Evolutionary conservation across 2,113 vertebrate genomes (phyloP).

Genomic region (Scatophagus argus): DNA sequence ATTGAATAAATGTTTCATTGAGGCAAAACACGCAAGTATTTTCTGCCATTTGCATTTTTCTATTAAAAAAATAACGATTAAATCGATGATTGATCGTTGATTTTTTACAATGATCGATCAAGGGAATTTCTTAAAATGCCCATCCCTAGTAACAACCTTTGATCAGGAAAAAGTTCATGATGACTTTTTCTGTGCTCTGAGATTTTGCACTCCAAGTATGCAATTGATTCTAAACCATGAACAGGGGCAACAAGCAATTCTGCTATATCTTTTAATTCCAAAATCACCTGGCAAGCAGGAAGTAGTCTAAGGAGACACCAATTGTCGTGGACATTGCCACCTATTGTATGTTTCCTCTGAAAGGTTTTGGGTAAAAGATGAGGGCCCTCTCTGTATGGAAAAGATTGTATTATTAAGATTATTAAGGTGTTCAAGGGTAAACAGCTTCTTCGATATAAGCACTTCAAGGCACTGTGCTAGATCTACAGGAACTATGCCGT

Average conservation of each 20-base stretch:
- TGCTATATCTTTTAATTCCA: conserved; percentile 4
- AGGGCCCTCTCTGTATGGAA: neutral
- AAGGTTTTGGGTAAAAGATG: neutral
- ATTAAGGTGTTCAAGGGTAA: neutral
- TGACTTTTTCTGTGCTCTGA: conserved; percentile 11
- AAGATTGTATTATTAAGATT: neutral
- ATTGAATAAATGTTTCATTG: too few species aligned
- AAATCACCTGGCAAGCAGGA: conserved; percentile 1
- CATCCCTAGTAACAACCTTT: too few species aligned
- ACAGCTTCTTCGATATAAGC: neutral
- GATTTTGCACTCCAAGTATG: conserved; percentile 18
- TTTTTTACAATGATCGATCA: too few species aligned
- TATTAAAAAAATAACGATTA: too few species aligned
- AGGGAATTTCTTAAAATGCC: too few species aligned
- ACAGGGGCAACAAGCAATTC: neutral
- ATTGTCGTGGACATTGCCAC: neutral
- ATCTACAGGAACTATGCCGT: conserved; percentile 1
- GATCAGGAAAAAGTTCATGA: conserved; percentile 1
- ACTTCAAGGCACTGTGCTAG: neutral
- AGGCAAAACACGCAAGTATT: too few species aligned
- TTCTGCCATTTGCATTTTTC: too few species aligned
- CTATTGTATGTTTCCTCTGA: neutral
- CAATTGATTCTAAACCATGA: neutral
- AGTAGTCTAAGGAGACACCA: conserved; percentile 10
- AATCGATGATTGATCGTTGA: too few species aligned